Conservation (phyloP, 2,888 invertebrate genomes). For the Parnassius mnemosyne region DNA sequence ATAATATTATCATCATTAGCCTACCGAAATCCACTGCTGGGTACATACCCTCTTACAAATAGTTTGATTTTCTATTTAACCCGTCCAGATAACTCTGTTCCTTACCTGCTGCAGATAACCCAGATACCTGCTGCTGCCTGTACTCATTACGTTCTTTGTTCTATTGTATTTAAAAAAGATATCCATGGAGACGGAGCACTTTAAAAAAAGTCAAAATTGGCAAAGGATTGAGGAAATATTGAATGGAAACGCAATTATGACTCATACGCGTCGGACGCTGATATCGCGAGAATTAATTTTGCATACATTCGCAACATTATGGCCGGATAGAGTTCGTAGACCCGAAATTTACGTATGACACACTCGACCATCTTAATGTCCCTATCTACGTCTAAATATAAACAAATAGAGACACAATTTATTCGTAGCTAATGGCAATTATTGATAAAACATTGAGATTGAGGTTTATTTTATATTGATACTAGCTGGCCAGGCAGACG, state of each 20-base stretch:
- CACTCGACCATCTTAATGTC: not conserved
- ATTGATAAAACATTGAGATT: too few relatives aligned
- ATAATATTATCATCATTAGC: too few relatives aligned
- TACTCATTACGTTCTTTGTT: too few relatives aligned
- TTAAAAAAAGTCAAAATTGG: conserved; percentile 12
- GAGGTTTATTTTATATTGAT: too few relatives aligned
- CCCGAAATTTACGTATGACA: conserved; percentile 27
- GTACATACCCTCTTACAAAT: too few relatives aligned
- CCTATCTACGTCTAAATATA: conserved; percentile 1
- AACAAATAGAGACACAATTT: conserved; percentile 6
- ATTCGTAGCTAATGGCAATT: not conserved
- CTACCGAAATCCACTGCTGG: too few relatives aligned
- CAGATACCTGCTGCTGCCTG: too few relatives aligned
- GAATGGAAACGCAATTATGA: conserved; percentile 33
- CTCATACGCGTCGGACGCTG: conserved; percentile 34
- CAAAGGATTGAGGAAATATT: conserved; percentile 30
- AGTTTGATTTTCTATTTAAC: too few relatives aligned
- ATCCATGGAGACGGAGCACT: not conserved
- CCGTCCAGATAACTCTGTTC: too few relatives aligned
- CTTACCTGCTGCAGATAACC: too few relatives aligned
- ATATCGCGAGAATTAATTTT: conserved; percentile 30
- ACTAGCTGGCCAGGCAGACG: too few relatives aligned
- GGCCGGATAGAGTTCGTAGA: conserved; percentile 36
- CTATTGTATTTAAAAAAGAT: too few relatives aligned
- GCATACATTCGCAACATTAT: conserved; percentile 29